Evolutionary conservation across 2,797 vertebrate genomes (phyloP).

Genomic region (Babyrousa celebensis): DNA sequence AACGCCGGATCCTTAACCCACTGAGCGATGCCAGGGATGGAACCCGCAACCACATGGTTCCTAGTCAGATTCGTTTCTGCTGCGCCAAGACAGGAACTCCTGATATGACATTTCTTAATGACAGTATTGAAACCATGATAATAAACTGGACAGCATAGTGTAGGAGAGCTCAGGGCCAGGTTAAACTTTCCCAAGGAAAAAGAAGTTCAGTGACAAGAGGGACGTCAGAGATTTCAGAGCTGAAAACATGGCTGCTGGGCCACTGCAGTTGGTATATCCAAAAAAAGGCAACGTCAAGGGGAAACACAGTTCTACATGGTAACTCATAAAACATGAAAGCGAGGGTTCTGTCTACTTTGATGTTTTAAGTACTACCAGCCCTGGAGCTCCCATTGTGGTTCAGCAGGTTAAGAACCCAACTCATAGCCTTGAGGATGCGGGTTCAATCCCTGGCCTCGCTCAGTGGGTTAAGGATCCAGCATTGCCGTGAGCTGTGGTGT

Average conservation of each 20-base stretch:
- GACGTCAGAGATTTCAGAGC: background rate
- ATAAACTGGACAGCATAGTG: background rate
- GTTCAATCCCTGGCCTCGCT: no score
- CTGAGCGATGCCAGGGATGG: no score
- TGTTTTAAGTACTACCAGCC: background rate
- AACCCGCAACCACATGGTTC: no score
- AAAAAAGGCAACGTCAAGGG: background rate
- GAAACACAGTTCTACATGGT: background rate
- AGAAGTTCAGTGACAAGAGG: background rate
- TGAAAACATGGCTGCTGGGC: background rate
- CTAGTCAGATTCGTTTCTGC: no score
- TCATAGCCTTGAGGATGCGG: no score
- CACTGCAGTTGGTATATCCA: background rate
- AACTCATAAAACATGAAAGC: conserved; percentile 4
- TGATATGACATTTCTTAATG: conserved; percentile 39
- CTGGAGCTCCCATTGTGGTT: no score
- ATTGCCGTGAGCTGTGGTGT: no score
- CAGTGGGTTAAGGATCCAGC: no score
- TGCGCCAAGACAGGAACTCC: no score
- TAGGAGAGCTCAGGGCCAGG: background rate
- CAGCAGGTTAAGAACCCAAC: no score
- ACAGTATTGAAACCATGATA: conserved; percentile 18
- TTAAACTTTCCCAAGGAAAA: background rate
- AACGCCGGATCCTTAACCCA: no score
- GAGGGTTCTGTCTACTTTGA: background rate